Percentiles rank a stretch among this genome's conserved stretches.
These are phyloP conservation scores for Furcifer pardalis DNA, from an alignment of 2,797 vertebrate genomes.

Conservation along the genomic window DNA sequence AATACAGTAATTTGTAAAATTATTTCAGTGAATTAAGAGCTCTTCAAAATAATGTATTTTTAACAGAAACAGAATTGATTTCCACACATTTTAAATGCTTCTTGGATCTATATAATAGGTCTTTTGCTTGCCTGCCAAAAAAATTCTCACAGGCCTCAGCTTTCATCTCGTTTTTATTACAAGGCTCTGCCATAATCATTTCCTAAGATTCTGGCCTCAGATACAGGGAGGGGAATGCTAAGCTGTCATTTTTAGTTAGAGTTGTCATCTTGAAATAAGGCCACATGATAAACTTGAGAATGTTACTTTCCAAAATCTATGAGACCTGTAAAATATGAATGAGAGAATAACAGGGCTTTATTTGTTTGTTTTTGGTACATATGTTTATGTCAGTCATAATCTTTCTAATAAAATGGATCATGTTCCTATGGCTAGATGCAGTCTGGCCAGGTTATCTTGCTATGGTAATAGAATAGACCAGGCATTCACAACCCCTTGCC, in stretches of 20 bases:
- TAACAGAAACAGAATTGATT: neutral
- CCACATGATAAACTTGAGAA: neutral
- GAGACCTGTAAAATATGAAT: neutral
- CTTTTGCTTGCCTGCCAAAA: neutral
- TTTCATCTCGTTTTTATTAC: neutral
- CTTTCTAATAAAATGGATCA: too few species aligned
- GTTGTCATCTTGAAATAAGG: neutral
- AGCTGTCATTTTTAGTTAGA: neutral
- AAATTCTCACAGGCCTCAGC: neutral
- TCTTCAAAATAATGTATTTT: neutral
- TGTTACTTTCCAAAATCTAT: neutral
- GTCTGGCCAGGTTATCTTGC: too few species aligned
- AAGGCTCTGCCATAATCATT: neutral
- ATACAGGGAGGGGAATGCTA: neutral
- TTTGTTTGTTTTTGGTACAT: neutral
- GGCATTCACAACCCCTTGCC: too few species aligned
- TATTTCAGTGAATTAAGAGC: neutral
- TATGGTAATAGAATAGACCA: too few species aligned
- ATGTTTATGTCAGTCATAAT: neutral
- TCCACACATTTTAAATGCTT: neutral
- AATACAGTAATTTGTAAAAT: neutral
- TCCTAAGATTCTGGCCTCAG: neutral
- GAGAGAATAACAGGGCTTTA: neutral
- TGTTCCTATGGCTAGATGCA: neutral
- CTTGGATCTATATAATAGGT: neutral